These are phyloP conservation scores for Petrolisthes cinctipes DNA, from an alignment of 2,888 invertebrate genomes.

Conservation along the genomic window DNA sequence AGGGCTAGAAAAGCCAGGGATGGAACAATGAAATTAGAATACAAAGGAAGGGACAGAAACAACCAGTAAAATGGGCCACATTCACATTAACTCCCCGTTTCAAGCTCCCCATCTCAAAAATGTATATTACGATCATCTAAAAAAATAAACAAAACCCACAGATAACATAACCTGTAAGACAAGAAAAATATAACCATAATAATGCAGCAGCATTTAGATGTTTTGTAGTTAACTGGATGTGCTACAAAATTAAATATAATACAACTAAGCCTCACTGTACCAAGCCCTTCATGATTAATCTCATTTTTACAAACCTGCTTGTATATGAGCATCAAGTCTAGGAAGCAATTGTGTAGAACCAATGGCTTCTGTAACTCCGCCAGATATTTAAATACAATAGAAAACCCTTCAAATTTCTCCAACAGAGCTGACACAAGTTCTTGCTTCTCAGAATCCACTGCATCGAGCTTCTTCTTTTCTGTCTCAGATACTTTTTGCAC, in stretches of 20 bases:
- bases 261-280: no score
- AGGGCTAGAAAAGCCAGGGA: no score
- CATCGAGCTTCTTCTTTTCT: constrained; percentile 5
- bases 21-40: no score
- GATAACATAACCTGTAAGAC: neutral
- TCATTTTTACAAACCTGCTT: constrained; percentile 74
- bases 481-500: constrained; percentile 24
- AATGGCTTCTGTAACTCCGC: constrained; percentile 77
- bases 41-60: no score
- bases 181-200: neutral
- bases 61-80: no score
- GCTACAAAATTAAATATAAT: neutral
- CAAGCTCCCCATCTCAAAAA: no score
- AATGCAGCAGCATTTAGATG: neutral
- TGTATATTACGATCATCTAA: no score
- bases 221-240: neutral
- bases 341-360: constrained; percentile 81
- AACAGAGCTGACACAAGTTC: constrained; percentile 17
- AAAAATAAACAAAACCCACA: no score
- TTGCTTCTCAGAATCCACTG: neutral
- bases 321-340: constrained; percentile 80
- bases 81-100: no score
- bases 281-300: no score
- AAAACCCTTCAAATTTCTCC: constrained; percentile 76
- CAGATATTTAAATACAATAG: constrained; percentile 77